Evolutionary conservation across 2,888 invertebrate species (phyloP).

Genomic region (Automeris io): DNA sequence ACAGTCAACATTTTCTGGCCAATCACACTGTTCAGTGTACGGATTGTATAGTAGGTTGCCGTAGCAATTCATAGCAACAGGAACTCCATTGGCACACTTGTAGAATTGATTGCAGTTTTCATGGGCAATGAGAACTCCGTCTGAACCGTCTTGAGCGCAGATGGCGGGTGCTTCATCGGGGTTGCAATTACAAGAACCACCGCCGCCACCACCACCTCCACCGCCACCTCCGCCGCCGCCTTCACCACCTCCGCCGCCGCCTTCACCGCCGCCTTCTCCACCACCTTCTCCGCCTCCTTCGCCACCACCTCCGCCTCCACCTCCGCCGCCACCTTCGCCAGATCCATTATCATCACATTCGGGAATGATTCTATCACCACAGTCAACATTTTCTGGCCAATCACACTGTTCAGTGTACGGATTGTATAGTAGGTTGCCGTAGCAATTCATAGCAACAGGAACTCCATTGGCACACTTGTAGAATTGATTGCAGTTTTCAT

Average conservation of each 20-base stretch:
- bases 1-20: conserved; percentile 29
- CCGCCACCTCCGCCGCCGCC: conserved; percentile 7
- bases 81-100: conserved; percentile 21
- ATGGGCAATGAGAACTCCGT: conserved; percentile 32
- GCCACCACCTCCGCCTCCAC: conserved; percentile 13
- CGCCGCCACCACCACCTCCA: conserved; percentile 10
- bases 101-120: conserved; percentile 37
- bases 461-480: conserved; percentile 23
- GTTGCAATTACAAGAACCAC: conserved; percentile 17
- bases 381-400: conserved; percentile 26
- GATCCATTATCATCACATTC: conserved; percentile 11
- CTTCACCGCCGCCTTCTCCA: conserved; percentile 18
- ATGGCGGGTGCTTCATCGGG: conserved; percentile 22
- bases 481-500: conserved; percentile 30
- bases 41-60: conserved; percentile 21
- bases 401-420: conserved; percentile 21
- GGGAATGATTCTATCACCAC: conserved; percentile 21
- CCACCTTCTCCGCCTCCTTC: conserved; percentile 17
- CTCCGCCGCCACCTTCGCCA: conserved; percentile 9
- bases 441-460: conserved; percentile 20
- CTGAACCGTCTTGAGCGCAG: conserved; percentile 24
- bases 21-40: conserved; percentile 24
- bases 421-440: conserved; percentile 22
- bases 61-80: conserved; percentile 19
- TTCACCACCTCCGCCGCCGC: conserved; percentile 18